Evolutionary conservation across 2,113 vertebrate species (phyloP), one percentile per base, ranked within the genome.

Genomic region (Dryoscopus gambensis): DNA sequence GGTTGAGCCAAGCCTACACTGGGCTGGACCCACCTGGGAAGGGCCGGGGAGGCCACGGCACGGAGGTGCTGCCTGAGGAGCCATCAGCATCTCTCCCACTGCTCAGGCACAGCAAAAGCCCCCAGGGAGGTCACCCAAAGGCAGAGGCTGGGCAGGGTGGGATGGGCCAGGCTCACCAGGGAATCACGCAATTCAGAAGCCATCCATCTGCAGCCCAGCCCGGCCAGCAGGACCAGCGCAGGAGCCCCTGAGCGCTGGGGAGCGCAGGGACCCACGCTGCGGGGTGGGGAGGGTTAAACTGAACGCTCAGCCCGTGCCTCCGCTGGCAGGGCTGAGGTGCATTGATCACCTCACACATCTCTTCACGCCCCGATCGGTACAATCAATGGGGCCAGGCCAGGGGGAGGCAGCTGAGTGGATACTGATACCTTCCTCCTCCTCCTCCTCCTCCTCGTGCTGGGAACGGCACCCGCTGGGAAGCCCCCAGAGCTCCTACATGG

Each of bases 221-320:
- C 2, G 35, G 47, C 9, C 64, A 30, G 50, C 4, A 3, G 55
- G 42, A 87, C 4, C 68, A 2, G 40, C 63, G 46, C n/a, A 31
- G 49, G 10, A 55, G 3, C 7, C 39, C 21, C 42, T 3, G 39
- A 55, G 47, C 37, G 31, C 11, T 0, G 1, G 21, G 28, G 31
- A 65, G 50, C 1, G 4, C 21, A 2, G 44, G 16, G 22, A 59
- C 11, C 12, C 14, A 1, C 18, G 0, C 15, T 1, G 2, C 6
- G 47, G 40, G 2, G 30, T 1, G 0, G 10, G 10, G 82, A 59
- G 47, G 77, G 64, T 94, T 81, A 90, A 82, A 56, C 31, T 4
- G 2, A 31, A 27, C 21, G 33, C 28, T 13, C 56, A 30, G 33
- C 44, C 76, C 39, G 47, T 1, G 15, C 30, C 37, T 13, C 37